Percentiles rank a stretch among this genome's conserved stretches.
Evolutionary conservation across 2,888 invertebrate genomes (phyloP).

Genomic region (Orthonychiurus folsomi): DNA sequence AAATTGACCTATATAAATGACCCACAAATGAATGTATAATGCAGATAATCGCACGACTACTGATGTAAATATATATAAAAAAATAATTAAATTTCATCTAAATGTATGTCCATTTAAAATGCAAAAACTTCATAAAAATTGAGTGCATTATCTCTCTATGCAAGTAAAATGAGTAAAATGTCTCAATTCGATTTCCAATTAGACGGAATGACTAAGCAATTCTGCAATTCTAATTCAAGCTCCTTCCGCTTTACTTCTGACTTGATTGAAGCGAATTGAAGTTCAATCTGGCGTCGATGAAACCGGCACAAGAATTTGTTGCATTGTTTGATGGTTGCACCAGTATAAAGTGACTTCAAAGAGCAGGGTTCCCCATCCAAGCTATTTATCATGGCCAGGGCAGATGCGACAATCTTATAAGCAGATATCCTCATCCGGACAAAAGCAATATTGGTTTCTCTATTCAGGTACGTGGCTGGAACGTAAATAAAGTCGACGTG

Average conservation of each 20-base stretch:
- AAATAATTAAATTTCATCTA: too few relatives aligned
- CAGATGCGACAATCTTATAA: conserved; percentile 24
- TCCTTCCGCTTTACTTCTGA: conserved; percentile 26
- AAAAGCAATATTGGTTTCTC: conserved; percentile 22
- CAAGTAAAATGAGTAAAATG: too few relatives aligned
- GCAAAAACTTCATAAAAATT: too few relatives aligned
- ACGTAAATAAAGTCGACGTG: neutral
- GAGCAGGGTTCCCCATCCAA: conserved; percentile 21
- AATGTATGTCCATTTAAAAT: too few relatives aligned
- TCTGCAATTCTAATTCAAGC: conserved; percentile 16
- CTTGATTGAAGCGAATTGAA: conserved; percentile 24
- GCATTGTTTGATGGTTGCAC: conserved; percentile 31
- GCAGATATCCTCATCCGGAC: conserved; percentile 29
- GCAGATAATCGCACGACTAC: too few relatives aligned
- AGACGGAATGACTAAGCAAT: neutral
- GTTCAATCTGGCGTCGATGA: conserved; percentile 22
- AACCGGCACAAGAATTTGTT: conserved; percentile 26
- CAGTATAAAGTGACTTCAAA: conserved; percentile 26
- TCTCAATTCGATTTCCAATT: too few relatives aligned
- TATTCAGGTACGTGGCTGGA: conserved; percentile 25
- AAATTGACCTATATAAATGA: too few relatives aligned
- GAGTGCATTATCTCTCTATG: too few relatives aligned
- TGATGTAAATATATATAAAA: too few relatives aligned
- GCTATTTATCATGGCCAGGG: conserved; percentile 23
- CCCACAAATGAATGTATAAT: too few relatives aligned